Evolutionary conservation across 2,797 vertebrate genomes (phyloP), one percentile per base, ranked within the genome.

Genomic region (Zalophus californianus): DNA sequence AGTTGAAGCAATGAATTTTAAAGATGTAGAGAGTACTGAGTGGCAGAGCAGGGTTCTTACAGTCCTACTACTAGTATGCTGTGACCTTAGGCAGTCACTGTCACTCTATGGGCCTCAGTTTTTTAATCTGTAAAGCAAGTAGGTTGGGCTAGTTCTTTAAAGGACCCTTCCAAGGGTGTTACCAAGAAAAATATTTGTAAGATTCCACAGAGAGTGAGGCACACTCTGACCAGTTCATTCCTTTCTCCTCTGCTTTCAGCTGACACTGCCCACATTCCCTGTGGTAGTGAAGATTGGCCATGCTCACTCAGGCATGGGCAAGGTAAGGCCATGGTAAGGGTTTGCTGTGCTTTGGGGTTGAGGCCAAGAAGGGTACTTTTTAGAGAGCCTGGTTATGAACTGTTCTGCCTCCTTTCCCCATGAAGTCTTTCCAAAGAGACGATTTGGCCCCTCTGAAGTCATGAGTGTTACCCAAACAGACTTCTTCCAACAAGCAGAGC

Each of bases 211-310:
- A 89, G 54, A 96, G 78, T 90, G 12, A 88, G 56, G 54, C 52
- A 52, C n/a, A 3, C 13, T 48, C 79, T 96, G 75, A 96, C 79
- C 25, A 72, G 66, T 86, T 54, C 68, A 20, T 66, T 89, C 54
- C 88, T 98, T 94, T 84, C 89, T 97, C 89, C 98, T 75, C 96
- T 97, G 98, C 96, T 68, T 98, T 77, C 96, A 99, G 99, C 99
- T 99, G 90, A 99, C 99, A 87, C 99, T 99, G 98, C 99, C 99
- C 79, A 99, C 99, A 2, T 99, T 99, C 97, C 99, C 99, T 2
- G 99, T 99, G 5, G 99, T 99, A 96, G 99, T 99, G 98, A 99
- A 99, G 99, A 99, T 99, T 5, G 99, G 99, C 98, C 99, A 99
- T 16, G 99, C 99, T 96, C 99, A 99, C 98, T 99, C 99, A 11